Base-by-base conservation (phyloP, 2,113 vertebrate species). In the Ptilorrhoa leucosticta region DNA sequence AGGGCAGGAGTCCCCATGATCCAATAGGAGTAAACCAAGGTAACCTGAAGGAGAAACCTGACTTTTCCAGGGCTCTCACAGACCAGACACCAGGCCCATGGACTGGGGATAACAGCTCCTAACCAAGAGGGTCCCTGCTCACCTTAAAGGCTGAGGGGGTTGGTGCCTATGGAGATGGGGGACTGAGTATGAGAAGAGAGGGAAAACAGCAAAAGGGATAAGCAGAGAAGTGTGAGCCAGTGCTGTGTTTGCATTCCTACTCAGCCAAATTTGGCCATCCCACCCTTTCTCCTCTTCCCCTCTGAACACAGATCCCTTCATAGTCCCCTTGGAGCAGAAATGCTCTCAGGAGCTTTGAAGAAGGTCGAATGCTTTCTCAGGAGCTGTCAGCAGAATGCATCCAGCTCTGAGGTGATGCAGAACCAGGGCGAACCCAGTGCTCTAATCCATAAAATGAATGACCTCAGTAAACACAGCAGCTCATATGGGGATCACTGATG, bases 111-210 rank as follows among this genome's bases (percentile, higher is more conserved):
- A 64, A 39, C 44, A 60, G 15, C 23, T 40, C 16, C n/a, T 3
- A 1, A 12, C 8, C 0, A 0, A 64, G 30, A 50, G 12, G 16
- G 4, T 72, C 27, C 7, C 37, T 42, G 19, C 8, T 80, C 21
- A 27, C 42, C 40, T 80, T 42, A 54, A 33, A 61, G 54, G 31
- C 37, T 81, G 54, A 57, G 15, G 4, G 27, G 9, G 1, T 33
- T 54, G 16, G 11, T 53, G 24, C 26, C 33, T 58, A 2, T 0
- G 0, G 58, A 14, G 12, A 1, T 30, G 18, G 23, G 19, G 35
- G 21, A 28, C 17, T 65, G 31, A 8, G 15, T 11, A 13, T 31
- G 20, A 58, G 27, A 83, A 51, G 39, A 84, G 15, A 12, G 13
- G 9, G 14, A 70, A 86, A 71, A 57, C 6, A 24, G 12, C 24